Evolutionary conservation across 2,888 invertebrate genomes (phyloP), one percentile per base, ranked within the genome.

Genomic region (Steromphala cineraria): DNA sequence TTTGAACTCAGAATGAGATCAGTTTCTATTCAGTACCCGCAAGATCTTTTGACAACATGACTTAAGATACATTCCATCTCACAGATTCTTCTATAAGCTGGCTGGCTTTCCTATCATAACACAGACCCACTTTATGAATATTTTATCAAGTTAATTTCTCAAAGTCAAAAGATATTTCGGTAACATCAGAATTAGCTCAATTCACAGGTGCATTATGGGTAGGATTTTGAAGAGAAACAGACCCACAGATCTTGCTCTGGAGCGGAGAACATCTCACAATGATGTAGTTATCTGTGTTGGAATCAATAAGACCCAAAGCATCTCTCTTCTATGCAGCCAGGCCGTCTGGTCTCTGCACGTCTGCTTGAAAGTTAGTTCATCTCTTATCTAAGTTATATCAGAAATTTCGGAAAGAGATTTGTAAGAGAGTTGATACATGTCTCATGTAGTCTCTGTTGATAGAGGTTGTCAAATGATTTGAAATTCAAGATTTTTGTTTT

Each of bases 391-490:
- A 62, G 62, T 62, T 62, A 19, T 24, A 62, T 62, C 62, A 28
- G 62, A 24, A 28, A 62, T 62, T 28, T 62, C 15, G 28, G 62
- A 28, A 28, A 24, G 28, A 62, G 62, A 62, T 62, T 62, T 62
- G 62, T 62, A 62, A 62, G 28, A 24, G 62, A 62, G 62, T 62
- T 17, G 62, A 28, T 62, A 62, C 28, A 62, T 62, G 28, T 62
- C 62, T 15, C 62, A 62, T 21, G 28, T 17, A 24, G 62, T 24
- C 28, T 62, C 62, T 62, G 62, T 62, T 62, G 62, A 62, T 62
- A 62, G 62, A 62, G 28, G 28, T 62, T 62, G 62, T 62, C 62
- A 62, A 62, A 62, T 62, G 24, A 62, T 62, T 62, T 62, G 62
- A 62, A 62, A 62, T 62, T 62, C 24, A 21, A 62, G 62, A 62